These are phyloP conservation scores for Phenacoccus solenopsis DNA, from an alignment of 1,140 invertebrate species.

Conservation along the genomic window DNA sequence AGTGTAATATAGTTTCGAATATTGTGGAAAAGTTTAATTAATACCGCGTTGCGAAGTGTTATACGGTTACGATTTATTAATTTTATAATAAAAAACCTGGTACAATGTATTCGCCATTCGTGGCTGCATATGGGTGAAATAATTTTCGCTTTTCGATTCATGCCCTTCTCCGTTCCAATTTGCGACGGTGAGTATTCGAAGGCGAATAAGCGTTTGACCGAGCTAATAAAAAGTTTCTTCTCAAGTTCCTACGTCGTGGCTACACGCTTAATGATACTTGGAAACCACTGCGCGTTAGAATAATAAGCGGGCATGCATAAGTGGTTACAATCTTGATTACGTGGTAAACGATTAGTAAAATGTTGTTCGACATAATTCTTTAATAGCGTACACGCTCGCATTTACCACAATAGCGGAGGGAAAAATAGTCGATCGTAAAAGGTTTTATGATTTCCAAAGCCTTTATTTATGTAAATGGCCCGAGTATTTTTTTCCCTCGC, in stretches of 20 bases:
- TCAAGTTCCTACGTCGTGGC: neutral
- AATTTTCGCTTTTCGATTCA: no score
- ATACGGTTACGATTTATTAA: neutral
- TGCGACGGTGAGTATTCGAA: neutral
- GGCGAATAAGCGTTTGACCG: neutral
- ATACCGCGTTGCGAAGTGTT: neutral
- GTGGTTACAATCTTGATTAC: neutral
- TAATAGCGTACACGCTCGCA: neutral
- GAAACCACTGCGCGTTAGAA: neutral
- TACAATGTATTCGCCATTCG: neutral
- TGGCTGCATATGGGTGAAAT: neutral
- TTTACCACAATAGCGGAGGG: neutral
- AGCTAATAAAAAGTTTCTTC: neutral
- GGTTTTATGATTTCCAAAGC: neutral
- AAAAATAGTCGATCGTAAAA: neutral
- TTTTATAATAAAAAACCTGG: neutral
- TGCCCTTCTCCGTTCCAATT: no score
- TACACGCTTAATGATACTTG: neutral
- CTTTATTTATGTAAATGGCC: neutral
- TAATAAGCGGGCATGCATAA: neutral
- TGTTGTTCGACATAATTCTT: slow-evolving; percentile 2
- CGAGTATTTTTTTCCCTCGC: no score
- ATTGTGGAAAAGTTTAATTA: neutral
- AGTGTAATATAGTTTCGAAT: neutral
- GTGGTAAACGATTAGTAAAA: neutral